These are phyloP conservation scores for Onychomys arenicola DNA, from an alignment of 2,797 vertebrate species.

Conservation along the genomic window DNA sequence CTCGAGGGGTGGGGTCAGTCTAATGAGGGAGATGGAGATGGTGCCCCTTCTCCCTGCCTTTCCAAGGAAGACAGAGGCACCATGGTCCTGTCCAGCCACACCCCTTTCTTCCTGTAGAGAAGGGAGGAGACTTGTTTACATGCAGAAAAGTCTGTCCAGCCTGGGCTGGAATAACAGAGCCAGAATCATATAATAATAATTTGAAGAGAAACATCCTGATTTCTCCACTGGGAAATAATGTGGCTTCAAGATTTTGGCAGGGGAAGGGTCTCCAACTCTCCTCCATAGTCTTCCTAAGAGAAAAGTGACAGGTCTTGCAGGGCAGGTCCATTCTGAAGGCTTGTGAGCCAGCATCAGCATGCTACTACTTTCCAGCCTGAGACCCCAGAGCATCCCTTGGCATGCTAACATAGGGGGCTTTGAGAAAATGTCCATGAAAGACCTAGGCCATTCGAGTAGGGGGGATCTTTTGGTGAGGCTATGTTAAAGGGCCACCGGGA, in stretches of 20 bases:
- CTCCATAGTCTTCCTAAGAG: slow-evolving; percentile 33
- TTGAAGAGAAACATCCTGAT: slow-evolving; percentile 67
- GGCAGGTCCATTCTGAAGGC: slow-evolving; percentile 13
- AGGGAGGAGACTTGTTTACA: slow-evolving; percentile 83
- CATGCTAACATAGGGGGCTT: not conserved
- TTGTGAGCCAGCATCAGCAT: slow-evolving; percentile 20
- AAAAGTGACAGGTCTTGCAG: slow-evolving; percentile 48
- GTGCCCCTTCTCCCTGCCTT: slow-evolving; percentile 49
- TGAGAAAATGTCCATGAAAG: slow-evolving; percentile 18
- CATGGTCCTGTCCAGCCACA: slow-evolving; percentile 70
- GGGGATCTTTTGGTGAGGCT: not conserved
- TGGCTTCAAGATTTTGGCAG: slow-evolving; percentile 42
- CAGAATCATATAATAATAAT: slow-evolving; percentile 69
- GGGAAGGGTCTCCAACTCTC: not conserved
- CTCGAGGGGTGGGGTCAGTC: slow-evolving; percentile 25
- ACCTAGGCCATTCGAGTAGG: not conserved
- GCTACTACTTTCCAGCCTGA: slow-evolving; percentile 40
- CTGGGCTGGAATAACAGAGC: slow-evolving; percentile 60
- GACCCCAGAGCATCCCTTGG: not conserved
- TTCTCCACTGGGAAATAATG: slow-evolving; percentile 2
- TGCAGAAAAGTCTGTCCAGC: slow-evolving; percentile 74
- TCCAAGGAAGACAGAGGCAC: slow-evolving; percentile 58
- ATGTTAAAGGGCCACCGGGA: not conserved
- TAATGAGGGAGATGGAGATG: slow-evolving; percentile 5
- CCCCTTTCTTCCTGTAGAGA: slow-evolving; percentile 77